Conservation (phyloP, 2,888 invertebrate genomes). For the Pharmacophagus antenor region DNA sequence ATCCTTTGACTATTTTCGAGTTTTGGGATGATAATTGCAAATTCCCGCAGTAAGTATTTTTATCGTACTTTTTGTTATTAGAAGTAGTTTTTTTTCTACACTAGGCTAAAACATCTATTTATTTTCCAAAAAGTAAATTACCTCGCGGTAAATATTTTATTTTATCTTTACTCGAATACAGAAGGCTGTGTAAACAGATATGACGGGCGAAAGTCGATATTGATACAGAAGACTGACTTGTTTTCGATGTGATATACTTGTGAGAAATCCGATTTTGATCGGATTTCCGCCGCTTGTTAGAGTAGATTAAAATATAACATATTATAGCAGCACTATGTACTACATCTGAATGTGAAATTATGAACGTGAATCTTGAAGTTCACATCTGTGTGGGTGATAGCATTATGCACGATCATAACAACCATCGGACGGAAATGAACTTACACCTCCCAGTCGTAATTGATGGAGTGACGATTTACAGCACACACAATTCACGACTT, state of each 20-base stretch:
- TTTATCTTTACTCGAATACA: neutral
- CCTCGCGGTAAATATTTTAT: no score
- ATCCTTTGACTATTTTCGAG: no score
- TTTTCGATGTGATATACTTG: neutral
- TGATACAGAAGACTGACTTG: neutral
- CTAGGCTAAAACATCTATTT: no score
- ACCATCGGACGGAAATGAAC: conserved; percentile 29
- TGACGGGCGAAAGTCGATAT: neutral
- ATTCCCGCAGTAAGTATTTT: no score
- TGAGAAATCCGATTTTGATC: conserved; percentile 3
- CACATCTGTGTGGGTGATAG: conserved; percentile 30
- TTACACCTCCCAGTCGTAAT: conserved; percentile 33
- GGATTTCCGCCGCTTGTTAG: conserved; percentile 12
- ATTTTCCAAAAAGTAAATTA: no score
- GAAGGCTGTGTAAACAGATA: neutral
- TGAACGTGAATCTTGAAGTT: conserved; percentile 29
- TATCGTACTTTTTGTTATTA: no score
- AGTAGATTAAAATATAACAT: conserved; percentile 19
- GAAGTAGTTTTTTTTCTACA: no score
- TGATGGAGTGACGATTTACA: neutral
- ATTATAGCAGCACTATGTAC: conserved; percentile 17
- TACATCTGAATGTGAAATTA: conserved; percentile 26
- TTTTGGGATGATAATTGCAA: no score
- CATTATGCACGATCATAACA: conserved; percentile 31
- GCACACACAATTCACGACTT: no score